phyloP scores from a whole-genome alignment of 2,888 invertebrate genomes.

The Parasteatoda lunata region DNA sequence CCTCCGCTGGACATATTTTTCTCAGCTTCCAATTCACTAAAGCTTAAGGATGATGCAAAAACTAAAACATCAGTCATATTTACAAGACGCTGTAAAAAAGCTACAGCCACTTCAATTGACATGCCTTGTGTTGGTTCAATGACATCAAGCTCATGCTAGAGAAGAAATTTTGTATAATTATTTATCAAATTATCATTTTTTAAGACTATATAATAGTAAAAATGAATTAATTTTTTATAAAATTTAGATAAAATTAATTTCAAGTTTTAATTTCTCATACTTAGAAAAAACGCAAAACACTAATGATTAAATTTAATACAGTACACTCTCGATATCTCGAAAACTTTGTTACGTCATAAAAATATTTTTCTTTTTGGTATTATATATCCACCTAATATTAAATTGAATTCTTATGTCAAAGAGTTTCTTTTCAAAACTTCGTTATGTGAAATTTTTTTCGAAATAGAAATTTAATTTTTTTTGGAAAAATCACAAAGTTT shows the following conservation, averaged over 20 bases:
- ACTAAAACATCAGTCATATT: conserved; percentile 99
- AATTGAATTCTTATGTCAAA: too few species aligned
- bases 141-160: conserved; percentile 97
- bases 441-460: too few species aligned
- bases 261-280: not conserved
- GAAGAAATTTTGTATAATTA: not conserved
- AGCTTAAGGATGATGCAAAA: conserved; percentile 97
- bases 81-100: conserved; percentile 97
- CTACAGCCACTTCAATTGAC: conserved; percentile 97
- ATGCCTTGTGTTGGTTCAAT: conserved; percentile 99
- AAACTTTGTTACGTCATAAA: too few species aligned
- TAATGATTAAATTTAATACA: not conserved
- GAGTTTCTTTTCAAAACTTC: too few species aligned
- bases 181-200: not conserved
- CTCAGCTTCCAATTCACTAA: conserved; percentile 97
- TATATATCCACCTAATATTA: too few species aligned
- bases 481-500: too few species aligned
- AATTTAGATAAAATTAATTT: conserved; percentile 1
- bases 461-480: too few species aligned
- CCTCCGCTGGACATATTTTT: conserved; percentile 99
- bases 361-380: too few species aligned
- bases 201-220: not conserved
- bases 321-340: not conserved
- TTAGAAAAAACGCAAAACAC: not conserved
- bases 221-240: not conserved